phyloP scores from a whole-genome alignment of 2,888 invertebrate genomes.

The Mycalesis mineus region DNA sequence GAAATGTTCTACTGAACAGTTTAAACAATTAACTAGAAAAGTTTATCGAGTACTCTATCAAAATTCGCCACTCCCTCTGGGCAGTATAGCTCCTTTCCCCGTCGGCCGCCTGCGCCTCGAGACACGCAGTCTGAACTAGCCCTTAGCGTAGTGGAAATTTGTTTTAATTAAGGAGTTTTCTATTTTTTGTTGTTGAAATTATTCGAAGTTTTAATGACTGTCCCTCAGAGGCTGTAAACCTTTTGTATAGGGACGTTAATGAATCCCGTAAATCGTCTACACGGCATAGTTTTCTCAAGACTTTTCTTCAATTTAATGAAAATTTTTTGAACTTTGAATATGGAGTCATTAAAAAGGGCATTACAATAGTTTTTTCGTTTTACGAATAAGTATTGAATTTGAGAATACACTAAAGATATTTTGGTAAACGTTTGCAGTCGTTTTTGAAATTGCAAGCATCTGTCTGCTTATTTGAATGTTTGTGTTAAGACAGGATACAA shows the following conservation, averaged over 20 bases:
- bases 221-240: constrained; percentile 28
- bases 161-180: constrained; percentile 66
- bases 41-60: neutral
- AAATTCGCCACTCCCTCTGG: neutral
- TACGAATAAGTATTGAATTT: neutral
- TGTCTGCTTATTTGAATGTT: too few species aligned
- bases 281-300: constrained; percentile 26
- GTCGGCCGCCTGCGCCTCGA: constrained; percentile 32
- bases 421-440: too few species aligned
- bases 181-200: constrained; percentile 35
- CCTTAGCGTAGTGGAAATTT: constrained; percentile 52
- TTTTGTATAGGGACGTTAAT: constrained; percentile 25
- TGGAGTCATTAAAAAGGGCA: neutral
- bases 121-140: constrained; percentile 58
- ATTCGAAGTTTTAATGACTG: constrained; percentile 37
- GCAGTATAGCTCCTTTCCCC: constrained; percentile 35
- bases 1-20: too few species aligned
- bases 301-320: constrained; percentile 17
- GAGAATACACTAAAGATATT: too few species aligned
- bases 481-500: too few species aligned
- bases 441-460: too few species aligned
- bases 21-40: too few species aligned
- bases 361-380: neutral
- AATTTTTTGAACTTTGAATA: constrained; percentile 2
- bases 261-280: constrained; percentile 24